Percentiles rank a stretch among this genome's conserved stretches.
Conservation (phyloP, 2,888 invertebrate species). For the Volucella inflata region DNA sequence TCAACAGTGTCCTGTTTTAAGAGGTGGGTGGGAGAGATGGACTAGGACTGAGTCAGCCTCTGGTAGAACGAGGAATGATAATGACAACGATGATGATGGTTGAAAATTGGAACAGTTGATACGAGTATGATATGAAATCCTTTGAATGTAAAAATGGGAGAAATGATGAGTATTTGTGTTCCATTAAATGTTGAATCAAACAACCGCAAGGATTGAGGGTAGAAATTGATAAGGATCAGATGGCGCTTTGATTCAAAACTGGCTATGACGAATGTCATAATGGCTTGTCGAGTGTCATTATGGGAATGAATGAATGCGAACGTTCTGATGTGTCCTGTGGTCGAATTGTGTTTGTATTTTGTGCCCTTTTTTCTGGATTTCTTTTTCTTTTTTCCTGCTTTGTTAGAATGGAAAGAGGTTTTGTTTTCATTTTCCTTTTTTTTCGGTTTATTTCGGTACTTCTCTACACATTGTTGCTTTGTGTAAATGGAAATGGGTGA, state of each 20-base stretch:
- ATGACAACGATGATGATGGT: constrained; percentile 66
- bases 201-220: constrained; percentile 66
- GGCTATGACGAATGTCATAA: constrained; percentile 71
- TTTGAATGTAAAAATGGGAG: constrained; percentile 60
- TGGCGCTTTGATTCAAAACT: constrained; percentile 69
- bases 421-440: constrained; percentile 50
- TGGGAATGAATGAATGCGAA: constrained; percentile 46
- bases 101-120: constrained; percentile 72
- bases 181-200: constrained; percentile 60
- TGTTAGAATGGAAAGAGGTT: constrained; percentile 44
- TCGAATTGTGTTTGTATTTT: constrained; percentile 37
- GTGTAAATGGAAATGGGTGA: constrained; percentile 49
- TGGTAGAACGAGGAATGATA: constrained; percentile 29
- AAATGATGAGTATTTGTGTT: constrained; percentile 71
- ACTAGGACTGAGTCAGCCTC: constrained; percentile 10
- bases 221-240: constrained; percentile 74
- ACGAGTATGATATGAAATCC: constrained; percentile 72
- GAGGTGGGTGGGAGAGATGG: neutral
- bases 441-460: neutral
- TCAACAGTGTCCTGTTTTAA: constrained; percentile 22
- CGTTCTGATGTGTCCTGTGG: constrained; percentile 9
- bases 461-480: neutral
- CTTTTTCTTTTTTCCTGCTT: constrained; percentile 18
- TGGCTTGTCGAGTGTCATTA: constrained; percentile 59
- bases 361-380: constrained; percentile 50